Evolutionary conservation across 2,113 vertebrate genomes (phyloP).

Genomic region (Hemiscyllium ocellatum): DNA sequence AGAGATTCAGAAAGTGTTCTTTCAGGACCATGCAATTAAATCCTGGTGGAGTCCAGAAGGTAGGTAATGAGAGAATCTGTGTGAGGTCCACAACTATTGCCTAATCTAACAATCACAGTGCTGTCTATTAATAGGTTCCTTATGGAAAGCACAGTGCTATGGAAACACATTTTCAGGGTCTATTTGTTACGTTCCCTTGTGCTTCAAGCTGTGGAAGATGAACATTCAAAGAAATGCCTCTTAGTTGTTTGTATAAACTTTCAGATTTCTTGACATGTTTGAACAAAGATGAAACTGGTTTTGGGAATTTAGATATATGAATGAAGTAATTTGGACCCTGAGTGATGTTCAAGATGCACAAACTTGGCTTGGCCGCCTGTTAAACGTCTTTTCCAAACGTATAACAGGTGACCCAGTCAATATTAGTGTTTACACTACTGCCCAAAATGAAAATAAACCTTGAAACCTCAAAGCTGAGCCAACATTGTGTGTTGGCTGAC

Average conservation of each 20-base stretch:
- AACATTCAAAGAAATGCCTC: background rate
- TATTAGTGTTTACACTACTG: background rate
- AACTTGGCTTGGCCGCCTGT: background rate
- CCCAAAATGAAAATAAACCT: background rate
- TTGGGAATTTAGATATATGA: background rate
- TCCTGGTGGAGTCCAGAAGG: background rate
- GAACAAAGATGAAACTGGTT: background rate
- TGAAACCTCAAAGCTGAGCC: background rate
- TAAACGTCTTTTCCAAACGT: background rate
- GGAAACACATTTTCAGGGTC: background rate
- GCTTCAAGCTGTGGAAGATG: background rate
- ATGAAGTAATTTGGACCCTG: background rate
- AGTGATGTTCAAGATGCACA: background rate
- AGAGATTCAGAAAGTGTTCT: background rate
- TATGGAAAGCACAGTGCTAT: background rate
- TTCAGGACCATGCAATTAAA: constrained; percentile 17
- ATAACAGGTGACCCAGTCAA: background rate
- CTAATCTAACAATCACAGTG: background rate
- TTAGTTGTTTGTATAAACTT: background rate
- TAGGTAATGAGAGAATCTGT: background rate
- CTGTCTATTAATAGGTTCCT: constrained; percentile 9
- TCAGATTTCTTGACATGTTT: background rate
- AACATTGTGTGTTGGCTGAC: background rate
- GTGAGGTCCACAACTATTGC: background rate
- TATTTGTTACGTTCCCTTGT: background rate